Percentiles rank a stretch among this genome's conserved stretches.
Evolutionary conservation across 2,888 invertebrate species (phyloP).

Genomic region (Nemurella pictetii): DNA sequence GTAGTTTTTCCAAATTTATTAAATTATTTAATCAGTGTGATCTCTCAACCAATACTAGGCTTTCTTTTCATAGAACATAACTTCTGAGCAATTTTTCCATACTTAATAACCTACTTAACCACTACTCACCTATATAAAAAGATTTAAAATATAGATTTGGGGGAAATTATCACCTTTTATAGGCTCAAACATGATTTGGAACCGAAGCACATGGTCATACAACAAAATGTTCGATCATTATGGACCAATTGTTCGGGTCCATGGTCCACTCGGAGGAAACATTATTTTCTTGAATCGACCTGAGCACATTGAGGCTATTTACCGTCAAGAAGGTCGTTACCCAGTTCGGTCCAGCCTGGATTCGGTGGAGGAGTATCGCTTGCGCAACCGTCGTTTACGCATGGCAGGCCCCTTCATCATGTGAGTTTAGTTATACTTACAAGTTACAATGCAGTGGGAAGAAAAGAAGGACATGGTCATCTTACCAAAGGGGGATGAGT

Average conservation of each 20-base stretch:
- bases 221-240: conserved; percentile 58
- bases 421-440: conserved; percentile 55
- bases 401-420: conserved; percentile 61
- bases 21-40: no score
- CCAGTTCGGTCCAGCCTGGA: conserved; percentile 66
- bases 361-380: conserved; percentile 65
- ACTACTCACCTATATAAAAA: not conserved
- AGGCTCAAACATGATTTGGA: conserved; percentile 52
- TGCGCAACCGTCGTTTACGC: conserved; percentile 58
- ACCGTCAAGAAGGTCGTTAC: conserved; percentile 61
- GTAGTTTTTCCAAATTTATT: not conserved
- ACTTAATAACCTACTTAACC: no score
- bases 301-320: conserved; percentile 65
- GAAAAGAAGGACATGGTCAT: no score
- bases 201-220: conserved; percentile 53
- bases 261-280: conserved; percentile 65
- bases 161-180: no score
- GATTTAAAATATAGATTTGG: conserved; percentile 10
- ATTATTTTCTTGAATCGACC: conserved; percentile 66
- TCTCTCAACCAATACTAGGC: no score
- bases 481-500: no score
- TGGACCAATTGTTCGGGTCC: conserved; percentile 67
- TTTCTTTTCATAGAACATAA: no score
- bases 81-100: no score
- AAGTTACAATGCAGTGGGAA: no score